Percentiles rank a stretch among this genome's conserved stretches.
phyloP scores from a whole-genome alignment of 1,140 invertebrate genomes.

The Drosophila busckii region DNA sequence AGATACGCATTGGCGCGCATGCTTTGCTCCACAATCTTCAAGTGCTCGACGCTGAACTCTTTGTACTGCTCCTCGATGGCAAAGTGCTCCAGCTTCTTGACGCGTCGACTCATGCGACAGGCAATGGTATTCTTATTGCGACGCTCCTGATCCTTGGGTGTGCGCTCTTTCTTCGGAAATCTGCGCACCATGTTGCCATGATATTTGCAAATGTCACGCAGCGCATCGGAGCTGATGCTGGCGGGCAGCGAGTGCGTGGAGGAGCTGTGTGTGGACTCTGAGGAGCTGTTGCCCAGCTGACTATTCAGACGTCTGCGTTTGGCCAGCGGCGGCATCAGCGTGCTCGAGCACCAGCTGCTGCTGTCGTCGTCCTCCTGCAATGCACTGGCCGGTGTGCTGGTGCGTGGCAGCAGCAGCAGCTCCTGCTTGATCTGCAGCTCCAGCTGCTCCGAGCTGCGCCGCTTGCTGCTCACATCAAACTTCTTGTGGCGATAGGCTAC shows the following conservation, averaged over 20 bases:
- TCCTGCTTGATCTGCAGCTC: constrained; percentile 33
- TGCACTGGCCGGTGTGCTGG: constrained; percentile 8
- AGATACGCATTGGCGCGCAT: constrained; percentile 57
- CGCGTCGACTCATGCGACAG: constrained; percentile 65
- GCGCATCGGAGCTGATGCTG: constrained; percentile 37
- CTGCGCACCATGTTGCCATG: constrained; percentile 70
- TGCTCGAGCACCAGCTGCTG: constrained; percentile 34
- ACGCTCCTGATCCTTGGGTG: constrained; percentile 69
- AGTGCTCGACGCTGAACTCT: constrained; percentile 39
- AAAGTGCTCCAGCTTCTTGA: constrained; percentile 64
- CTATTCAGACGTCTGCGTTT: constrained; percentile 48
- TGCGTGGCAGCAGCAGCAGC: constrained; percentile 38
- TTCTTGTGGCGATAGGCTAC: constrained; percentile 66
- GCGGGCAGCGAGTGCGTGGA: constrained; percentile 21
- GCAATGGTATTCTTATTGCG: constrained; percentile 73
- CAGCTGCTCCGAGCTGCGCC: background rate
- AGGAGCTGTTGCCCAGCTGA: constrained; percentile 1
- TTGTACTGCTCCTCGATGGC: constrained; percentile 66
- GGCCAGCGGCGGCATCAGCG: constrained; percentile 5
- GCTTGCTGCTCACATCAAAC: constrained; percentile 47
- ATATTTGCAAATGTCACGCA: constrained; percentile 66
- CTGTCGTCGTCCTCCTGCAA: constrained; percentile 13
- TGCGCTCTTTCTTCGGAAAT: constrained; percentile 69
- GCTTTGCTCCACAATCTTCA: constrained; percentile 52
- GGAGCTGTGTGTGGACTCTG: constrained; percentile 32